Evolutionary conservation across 2,113 vertebrate species (phyloP).

Genomic region (Crotophaga sulcirostris): DNA sequence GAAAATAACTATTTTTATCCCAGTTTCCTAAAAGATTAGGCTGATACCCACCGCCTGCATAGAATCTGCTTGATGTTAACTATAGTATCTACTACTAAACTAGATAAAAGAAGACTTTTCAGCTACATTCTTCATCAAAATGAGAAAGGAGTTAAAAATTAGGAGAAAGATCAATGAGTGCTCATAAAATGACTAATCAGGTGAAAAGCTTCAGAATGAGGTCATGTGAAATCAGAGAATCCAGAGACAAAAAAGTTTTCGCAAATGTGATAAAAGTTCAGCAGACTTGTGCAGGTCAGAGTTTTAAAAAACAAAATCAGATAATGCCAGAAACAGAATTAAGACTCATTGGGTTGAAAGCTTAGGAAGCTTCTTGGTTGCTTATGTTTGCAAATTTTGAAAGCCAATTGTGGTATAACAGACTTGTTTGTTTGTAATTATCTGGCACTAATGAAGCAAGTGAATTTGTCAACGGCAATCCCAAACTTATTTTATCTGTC

Average conservation of each 20-base stretch:
- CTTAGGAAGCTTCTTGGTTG: background rate
- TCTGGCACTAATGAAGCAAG: too few relatives aligned
- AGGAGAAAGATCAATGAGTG: background rate
- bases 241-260: background rate
- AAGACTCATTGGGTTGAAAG: background rate
- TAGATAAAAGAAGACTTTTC: background rate
- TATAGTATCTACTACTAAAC: background rate
- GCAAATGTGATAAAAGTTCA: background rate
- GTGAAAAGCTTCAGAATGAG: background rate
- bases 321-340: background rate
- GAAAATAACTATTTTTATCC: background rate
- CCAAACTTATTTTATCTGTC: too few relatives aligned
- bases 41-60: background rate
- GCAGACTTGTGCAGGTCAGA: background rate
- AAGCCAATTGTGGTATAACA: background rate
- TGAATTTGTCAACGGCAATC: too few relatives aligned
- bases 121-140: background rate
- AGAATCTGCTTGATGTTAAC: background rate
- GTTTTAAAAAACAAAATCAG: background rate
- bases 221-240: background rate
- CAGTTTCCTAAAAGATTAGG: background rate
- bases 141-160: background rate
- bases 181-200: background rate
- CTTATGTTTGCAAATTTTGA: background rate
- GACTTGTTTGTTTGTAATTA: too few relatives aligned